Conservation (phyloP, 2,797 vertebrate species). For the Rhinatrema bivittatum region DNA sequence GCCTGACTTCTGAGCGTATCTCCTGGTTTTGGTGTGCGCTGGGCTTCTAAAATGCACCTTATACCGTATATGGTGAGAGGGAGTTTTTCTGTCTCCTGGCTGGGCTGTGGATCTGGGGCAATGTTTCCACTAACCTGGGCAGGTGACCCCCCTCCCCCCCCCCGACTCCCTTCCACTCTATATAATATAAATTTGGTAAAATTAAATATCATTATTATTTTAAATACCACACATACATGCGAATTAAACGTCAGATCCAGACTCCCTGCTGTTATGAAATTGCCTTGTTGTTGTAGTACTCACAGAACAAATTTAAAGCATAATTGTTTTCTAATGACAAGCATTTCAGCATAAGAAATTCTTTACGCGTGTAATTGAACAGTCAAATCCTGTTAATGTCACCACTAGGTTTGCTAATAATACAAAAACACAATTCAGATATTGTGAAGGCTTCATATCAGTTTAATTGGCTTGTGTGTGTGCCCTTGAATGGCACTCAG, state of each 20-base stretch:
- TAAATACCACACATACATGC: conserved; percentile 19
- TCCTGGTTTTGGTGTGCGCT: too few species aligned
- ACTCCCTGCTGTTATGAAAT: conserved; percentile 34
- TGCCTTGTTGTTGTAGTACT: conserved; percentile 35
- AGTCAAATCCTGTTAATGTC: conserved; percentile 15
- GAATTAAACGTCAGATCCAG: conserved; percentile 30
- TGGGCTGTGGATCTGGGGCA: too few species aligned
- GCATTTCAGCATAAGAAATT: conserved; percentile 8
- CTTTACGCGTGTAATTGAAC: conserved; percentile 30
- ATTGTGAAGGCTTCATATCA: conserved; percentile 2
- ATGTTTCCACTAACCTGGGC: too few species aligned
- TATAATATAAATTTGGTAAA: too few species aligned
- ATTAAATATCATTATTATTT: too few species aligned
- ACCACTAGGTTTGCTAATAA: conserved; percentile 2
- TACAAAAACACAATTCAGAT: conserved; percentile 16
- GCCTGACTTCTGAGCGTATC: too few species aligned
- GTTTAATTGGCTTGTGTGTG: conserved; percentile 7
- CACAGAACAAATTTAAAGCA: conserved; percentile 23
- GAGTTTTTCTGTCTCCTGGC: too few species aligned
- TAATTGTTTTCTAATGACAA: conserved; percentile 38
- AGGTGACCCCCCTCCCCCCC: too few species aligned
- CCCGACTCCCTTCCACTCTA: too few species aligned
- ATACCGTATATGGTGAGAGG: too few species aligned
- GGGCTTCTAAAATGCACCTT: too few species aligned
- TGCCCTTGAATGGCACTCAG: too few species aligned